Evolutionary conservation across 2,113 vertebrate species (phyloP).

Genomic region (Chlamydotis undulata): DNA sequence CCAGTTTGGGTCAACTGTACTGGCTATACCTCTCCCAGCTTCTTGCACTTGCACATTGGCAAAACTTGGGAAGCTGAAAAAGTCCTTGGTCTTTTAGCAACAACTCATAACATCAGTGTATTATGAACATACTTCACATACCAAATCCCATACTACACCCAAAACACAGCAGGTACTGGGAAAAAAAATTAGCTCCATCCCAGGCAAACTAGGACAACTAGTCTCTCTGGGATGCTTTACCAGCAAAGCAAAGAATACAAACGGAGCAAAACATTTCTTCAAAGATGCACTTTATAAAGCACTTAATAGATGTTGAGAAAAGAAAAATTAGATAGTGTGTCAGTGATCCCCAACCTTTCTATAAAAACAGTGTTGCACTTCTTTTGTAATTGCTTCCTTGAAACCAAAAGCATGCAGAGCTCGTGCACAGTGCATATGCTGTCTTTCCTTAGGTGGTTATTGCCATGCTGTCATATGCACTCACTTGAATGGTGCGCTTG

Average conservation of each 20-base stretch:
- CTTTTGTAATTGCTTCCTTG: neutral
- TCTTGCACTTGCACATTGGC: too few relatives aligned
- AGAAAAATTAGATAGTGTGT: neutral
- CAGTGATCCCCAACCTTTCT: neutral
- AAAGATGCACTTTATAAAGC: neutral
- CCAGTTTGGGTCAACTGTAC: too few relatives aligned
- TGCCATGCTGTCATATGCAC: neutral
- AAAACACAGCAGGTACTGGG: too few relatives aligned
- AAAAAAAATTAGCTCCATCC: too few relatives aligned
- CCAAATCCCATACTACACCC: too few relatives aligned
- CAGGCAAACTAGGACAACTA: too few relatives aligned
- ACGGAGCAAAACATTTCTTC: neutral
- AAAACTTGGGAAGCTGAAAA: too few relatives aligned
- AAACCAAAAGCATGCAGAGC: neutral
- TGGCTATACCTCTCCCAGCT: too few relatives aligned
- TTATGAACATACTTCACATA: too few relatives aligned
- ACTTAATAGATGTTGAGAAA: neutral
- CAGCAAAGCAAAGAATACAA: neutral
- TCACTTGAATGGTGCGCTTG: neutral
- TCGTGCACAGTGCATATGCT: neutral
- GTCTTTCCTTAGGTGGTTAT: neutral
- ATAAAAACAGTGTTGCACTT: neutral
- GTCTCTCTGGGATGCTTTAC: neutral
- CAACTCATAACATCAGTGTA: too few relatives aligned
- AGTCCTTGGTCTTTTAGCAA: too few relatives aligned